Percentiles rank a stretch among this genome's conserved stretches.
Conservation (phyloP, 1,140 invertebrate species). For the Nymphalis io region DNA sequence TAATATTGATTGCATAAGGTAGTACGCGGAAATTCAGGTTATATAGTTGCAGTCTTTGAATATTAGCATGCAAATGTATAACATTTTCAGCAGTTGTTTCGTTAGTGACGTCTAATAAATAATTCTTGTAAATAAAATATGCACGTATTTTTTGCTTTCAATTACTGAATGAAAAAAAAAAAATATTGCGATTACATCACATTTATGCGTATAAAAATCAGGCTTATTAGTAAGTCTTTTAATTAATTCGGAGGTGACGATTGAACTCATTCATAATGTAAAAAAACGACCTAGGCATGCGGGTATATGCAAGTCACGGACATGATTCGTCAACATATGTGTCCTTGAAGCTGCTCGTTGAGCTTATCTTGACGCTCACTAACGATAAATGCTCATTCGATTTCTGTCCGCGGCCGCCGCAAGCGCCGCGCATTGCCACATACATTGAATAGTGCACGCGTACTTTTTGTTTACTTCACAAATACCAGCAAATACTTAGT, state of each 20-base stretch:
- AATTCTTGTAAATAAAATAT: too few species aligned
- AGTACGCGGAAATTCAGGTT: too few species aligned
- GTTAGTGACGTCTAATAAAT: too few species aligned
- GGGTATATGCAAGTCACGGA: slow-evolving; percentile 69
- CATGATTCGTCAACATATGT: slow-evolving; percentile 61
- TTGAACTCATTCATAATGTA: slow-evolving; percentile 30
- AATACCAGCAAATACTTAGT: slow-evolving; percentile 3
- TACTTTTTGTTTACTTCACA: slow-evolving; percentile 59
- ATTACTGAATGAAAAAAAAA: too few species aligned
- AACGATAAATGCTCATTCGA: slow-evolving; percentile 60
- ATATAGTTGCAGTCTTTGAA: too few species aligned
- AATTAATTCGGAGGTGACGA: neutral
- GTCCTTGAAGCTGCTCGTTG: slow-evolving; percentile 61
- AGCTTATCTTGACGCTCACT: slow-evolving; percentile 66
- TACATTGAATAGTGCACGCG: slow-evolving; percentile 40
- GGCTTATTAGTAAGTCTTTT: neutral
- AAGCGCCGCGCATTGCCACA: slow-evolving; percentile 38
- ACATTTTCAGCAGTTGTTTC: too few species aligned
- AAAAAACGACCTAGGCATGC: slow-evolving; percentile 50
- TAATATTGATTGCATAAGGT: too few species aligned
- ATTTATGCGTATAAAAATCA: too few species aligned
- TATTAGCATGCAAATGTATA: too few species aligned
- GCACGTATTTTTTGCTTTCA: too few species aligned
- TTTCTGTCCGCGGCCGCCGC: slow-evolving; percentile 49
- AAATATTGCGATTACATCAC: too few species aligned